Base-by-base conservation (phyloP, 2,113 vertebrate species). In the Bolborhynchus lineola region DNA sequence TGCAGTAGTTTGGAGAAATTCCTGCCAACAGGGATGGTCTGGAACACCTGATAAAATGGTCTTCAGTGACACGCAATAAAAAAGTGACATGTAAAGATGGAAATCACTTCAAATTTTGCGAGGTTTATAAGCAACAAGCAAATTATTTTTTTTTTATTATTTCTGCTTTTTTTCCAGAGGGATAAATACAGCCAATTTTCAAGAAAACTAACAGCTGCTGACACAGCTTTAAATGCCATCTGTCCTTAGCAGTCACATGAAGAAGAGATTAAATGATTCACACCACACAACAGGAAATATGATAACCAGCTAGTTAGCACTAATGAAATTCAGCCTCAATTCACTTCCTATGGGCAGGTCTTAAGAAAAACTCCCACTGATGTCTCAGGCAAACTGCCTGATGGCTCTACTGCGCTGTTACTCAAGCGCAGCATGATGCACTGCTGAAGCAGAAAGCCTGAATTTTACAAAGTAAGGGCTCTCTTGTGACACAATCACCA, bases 161-260 rank as follows among this genome's bases (percentile, higher is more conserved):
- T 47, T 68, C 13, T 72, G 14, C 5, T 49, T 68, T 85, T 80
- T 84, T 52, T 16, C 39, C 47, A 63, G 49, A 85, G 63, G 94
- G 85, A 94, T 69, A 96, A 95, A 92, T 50, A 90, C 18, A 97
- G 85, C 33, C 82, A 90, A 77, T 82, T 94, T 93, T 89, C 81
- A 80, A 92, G 53, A 97, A 95, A 97, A 81, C 72, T 75, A 68
- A 84, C 89, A 90, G 67, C 89, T 90, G 72, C 70, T 94, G 88
- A 91, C 92, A 90, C 89, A 87, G 84, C 42, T 90, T 89, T 84
- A 92, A 88, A 96, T 91, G 88, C 87, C 92, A 97, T 93, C 95
- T 98, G 93, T 78, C 81, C 59, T 76, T 79, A 60, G 82, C 70
- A 62, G 71, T 62, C 88, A 85, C 50, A 65, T 29, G 29, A 83